Percentiles rank a stretch among this genome's conserved stretches.
These are phyloP conservation scores for Galemys pyrenaicus DNA, from an alignment of 2,113 vertebrate species.

Conservation along the genomic window DNA sequence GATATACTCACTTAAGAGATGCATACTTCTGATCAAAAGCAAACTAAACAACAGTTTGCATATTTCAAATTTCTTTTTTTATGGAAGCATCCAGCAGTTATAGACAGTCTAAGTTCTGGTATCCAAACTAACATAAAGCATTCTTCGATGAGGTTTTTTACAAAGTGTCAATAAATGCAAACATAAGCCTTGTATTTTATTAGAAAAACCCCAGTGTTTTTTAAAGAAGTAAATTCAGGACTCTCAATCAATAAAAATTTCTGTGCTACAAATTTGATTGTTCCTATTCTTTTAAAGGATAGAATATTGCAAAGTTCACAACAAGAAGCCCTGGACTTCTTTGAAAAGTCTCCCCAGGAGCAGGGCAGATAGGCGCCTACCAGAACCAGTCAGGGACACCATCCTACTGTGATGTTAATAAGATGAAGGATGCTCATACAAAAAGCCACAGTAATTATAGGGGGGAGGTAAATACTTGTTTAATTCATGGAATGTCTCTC, in stretches of 20 bases:
- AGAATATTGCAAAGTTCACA: constrained; percentile 53
- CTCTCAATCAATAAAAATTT: constrained; percentile 1
- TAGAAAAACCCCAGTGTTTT: constrained; percentile 21
- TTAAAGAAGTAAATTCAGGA: constrained; percentile 6
- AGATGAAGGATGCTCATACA: constrained; percentile 80
- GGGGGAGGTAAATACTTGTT: constrained; percentile 80
- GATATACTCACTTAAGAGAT: neutral
- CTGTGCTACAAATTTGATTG: neutral
- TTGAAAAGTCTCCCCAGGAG: constrained; percentile 82
- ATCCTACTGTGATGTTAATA: constrained; percentile 88
- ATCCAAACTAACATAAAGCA: neutral
- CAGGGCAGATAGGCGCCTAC: constrained; percentile 80
- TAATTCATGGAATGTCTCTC: constrained; percentile 82
- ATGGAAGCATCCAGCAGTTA: neutral
- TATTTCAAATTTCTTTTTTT: neutral
- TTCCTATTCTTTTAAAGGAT: constrained; percentile 3
- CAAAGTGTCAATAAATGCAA: neutral
- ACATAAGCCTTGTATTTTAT: neutral
- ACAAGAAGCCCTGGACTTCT: constrained; percentile 81
- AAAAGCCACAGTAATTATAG: constrained; percentile 84
- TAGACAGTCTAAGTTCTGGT: neutral
- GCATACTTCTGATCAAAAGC: neutral
- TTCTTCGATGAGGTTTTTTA: constrained; percentile 5
- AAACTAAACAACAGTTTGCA: neutral
- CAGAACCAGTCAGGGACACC: constrained; percentile 78